Evolutionary conservation across 2,797 vertebrate species (phyloP).

Genomic region (Argentina silus): DNA sequence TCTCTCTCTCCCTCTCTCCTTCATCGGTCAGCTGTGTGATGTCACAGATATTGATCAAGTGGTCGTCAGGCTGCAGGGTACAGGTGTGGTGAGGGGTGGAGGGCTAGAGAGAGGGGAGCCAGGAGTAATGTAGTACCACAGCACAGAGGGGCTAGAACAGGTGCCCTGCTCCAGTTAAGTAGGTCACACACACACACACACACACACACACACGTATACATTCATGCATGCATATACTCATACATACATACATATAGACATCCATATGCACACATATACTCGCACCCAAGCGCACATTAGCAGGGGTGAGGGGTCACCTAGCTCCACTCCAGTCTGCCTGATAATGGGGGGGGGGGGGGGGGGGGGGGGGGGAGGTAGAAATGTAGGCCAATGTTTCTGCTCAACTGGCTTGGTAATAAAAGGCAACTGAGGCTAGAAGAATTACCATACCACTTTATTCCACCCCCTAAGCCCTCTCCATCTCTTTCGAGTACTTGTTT

Average conservation of each 20-base stretch:
- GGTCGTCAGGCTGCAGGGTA: conserved; percentile 28
- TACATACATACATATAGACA: conserved; percentile 5
- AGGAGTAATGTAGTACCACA: background rate
- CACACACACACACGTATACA: conserved; percentile 18
- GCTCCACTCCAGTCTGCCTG: conserved; percentile 20
- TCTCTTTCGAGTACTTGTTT: background rate
- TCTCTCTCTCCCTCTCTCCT: conserved; percentile 5
- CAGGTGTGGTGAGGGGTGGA: background rate
- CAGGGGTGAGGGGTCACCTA: conserved; percentile 15
- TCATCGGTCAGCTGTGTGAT: conserved; percentile 23
- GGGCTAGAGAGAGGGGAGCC: background rate
- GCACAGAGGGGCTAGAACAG: background rate
- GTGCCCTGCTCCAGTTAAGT: background rate
- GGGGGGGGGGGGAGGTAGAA: conserved; percentile 53
- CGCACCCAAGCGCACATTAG: conserved; percentile 30
- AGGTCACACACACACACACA: background rate
- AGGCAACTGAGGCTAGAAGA: conserved; percentile 45
- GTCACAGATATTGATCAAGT: conserved; percentile 32
- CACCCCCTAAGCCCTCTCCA: background rate
- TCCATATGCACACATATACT: conserved; percentile 23
- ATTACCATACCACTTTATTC: background rate
- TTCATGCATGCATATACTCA: background rate
- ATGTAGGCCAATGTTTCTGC: conserved; percentile 94
- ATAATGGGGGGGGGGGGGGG: conserved; percentile 38
- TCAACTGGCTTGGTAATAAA: conserved; percentile 79